Base-by-base conservation (phyloP, 37 sponge, comb jelly and placozoan species). In the Axinella damicornis region DNA sequence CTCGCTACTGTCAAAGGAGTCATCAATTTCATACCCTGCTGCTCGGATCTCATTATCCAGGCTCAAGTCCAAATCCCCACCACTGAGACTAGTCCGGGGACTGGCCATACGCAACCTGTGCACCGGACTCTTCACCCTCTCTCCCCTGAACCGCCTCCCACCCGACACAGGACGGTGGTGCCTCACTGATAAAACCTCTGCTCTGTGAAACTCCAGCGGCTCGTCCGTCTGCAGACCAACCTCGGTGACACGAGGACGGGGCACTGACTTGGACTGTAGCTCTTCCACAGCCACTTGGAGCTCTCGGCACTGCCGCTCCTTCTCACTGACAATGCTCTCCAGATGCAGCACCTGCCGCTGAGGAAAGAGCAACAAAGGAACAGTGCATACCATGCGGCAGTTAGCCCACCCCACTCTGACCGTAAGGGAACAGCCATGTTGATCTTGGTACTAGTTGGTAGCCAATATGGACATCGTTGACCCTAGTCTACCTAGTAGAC, bases 21-120 rank as follows among this genome's bases (percentile, higher is more conserved):
- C 81, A 35, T 65, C 34, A 32, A 87, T 46, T 2, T 74, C 75
- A n/a, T 66, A 5, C 21, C 88, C 88, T 1, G 60, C 82, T 6
- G 54, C 76, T 14, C 56, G 57, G 81, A 87, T 73, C 55, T 87
- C 88, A 67, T 34, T 53, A 28, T 87, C 81, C 37, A 87, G 76
- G 31, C 71, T 68, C 5, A 19, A 14, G 20, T 67, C 46, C 64
- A 40, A 31, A 1, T 46, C 53, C 1, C 25, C 52, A 71, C 20
- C 53, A 38, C 53, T n/a, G n/a, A 54, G 46, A 59, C 78, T 77
- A 64, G 65, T 67, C 20, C 69, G 25, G 12, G 62, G 5, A 14
- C 5, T 61, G 14, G 12, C 59, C n/a, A 39, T 27, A 25, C 12
- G n/a, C 62, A 22, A 6, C 33, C 68, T 67, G 33, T 67, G 27